Percentiles rank a stretch among this genome's conserved stretches.
phyloP scores from a whole-genome alignment of 2,113 vertebrate genomes.

The Callionymus lyra region DNA sequence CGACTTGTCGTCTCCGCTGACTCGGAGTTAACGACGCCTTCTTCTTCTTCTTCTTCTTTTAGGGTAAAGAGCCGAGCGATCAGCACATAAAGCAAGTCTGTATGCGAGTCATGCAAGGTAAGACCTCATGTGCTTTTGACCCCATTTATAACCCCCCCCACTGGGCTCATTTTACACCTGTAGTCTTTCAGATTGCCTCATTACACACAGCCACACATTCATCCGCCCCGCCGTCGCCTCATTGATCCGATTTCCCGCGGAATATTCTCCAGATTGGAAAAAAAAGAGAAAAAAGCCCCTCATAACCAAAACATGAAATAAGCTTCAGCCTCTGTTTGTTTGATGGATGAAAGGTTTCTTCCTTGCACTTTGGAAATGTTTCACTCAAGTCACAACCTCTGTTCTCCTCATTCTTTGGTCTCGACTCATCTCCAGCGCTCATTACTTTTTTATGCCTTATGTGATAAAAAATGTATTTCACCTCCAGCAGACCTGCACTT shows the following conservation, averaged over 20 bases:
- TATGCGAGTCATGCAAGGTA: conserved; percentile 98
- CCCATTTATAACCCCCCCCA: conserved; percentile 28
- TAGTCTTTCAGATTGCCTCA: conserved; percentile 43
- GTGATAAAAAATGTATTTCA: conserved; percentile 67
- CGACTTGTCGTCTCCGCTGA: neutral
- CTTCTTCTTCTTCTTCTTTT: conserved; percentile 16
- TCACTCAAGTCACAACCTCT: conserved; percentile 43
- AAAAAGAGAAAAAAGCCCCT: conserved; percentile 10
- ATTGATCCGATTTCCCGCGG: conserved; percentile 28
- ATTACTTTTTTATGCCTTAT: conserved; percentile 59
- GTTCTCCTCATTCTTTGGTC: conserved; percentile 44
- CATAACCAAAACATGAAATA: conserved; percentile 44
- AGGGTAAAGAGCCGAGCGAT: conserved; percentile 92
- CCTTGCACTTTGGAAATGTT: conserved; percentile 37
- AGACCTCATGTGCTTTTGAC: conserved; percentile 34
- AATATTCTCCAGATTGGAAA: conserved; percentile 18
- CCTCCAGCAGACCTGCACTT: conserved; percentile 59
- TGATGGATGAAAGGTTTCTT: conserved; percentile 54
- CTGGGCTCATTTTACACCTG: conserved; percentile 37
- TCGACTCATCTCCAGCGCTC: conserved; percentile 54
- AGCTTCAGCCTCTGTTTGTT: conserved; percentile 54
- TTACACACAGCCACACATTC: conserved; percentile 29
- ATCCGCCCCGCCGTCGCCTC: conserved; percentile 13
- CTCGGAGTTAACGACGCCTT: conserved; percentile 14
- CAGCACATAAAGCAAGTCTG: conserved; percentile 95